Evolutionary conservation across 2,797 vertebrate genomes (phyloP), one percentile per base, ranked within the genome.

Genomic region (Hypotaenidia okinawae): DNA sequence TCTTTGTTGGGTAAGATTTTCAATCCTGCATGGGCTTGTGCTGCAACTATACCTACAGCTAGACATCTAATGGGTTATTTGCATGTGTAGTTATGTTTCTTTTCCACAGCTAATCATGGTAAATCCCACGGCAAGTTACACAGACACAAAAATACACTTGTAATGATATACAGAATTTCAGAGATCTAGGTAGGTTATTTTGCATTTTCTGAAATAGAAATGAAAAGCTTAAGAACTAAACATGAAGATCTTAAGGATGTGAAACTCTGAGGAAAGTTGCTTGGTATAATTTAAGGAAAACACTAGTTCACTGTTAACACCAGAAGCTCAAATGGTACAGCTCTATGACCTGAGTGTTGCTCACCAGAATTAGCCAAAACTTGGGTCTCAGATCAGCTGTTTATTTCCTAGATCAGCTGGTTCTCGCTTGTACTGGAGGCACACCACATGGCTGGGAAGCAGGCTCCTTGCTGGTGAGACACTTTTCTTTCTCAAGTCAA

Each of bases 21-120:
- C 81, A 90, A 84, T 95, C 90, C 62, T 94, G 91, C 90, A 92
- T 88, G 90, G 90, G 83, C 95, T 93, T 93, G 91, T 91, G 85
- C 89, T 61, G 79, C 55, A 94, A 91, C 85, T 90, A 67, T 82
- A 94, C 83, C 87, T 93, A 84, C 85, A 96, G 80, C 91, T 88
- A 96, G 91, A 82, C 52, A 86, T 81, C 84, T 94, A 94, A 95
- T 0, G 2, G 72, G 59, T 86, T 89, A 94, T 95, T 94, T 91
- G 69, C 95, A 93, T 90, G 70, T 1, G 15, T 63, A 91, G 83
- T 88, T 93, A 86, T 2, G 27, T 0, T 16, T 57, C 57, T 69
- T 81, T 86, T 59, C 55, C 73, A 58, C 43, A 89, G 78, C 86
- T 63, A 93, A 91, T 78, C 58, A 55, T 23, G 25, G 76, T 69